Evolutionary conservation across 1,140 invertebrate genomes (phyloP).

Genomic region (Drosophila lowei): DNA sequence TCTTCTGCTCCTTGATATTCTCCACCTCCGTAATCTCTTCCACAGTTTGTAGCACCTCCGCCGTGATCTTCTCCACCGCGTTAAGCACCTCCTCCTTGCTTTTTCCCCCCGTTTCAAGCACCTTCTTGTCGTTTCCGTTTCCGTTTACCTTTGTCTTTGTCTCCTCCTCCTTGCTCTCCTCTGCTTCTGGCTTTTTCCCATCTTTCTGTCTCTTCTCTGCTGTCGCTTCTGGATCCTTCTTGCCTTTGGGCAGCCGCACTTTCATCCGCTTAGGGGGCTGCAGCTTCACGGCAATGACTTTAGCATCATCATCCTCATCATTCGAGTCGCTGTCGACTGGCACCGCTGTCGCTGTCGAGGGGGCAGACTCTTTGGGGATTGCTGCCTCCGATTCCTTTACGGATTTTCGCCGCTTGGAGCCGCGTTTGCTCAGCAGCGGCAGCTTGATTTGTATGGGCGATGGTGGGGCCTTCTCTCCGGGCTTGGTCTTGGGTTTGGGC

Average conservation of each 20-base stretch:
- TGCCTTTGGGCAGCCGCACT: constrained; percentile 24
- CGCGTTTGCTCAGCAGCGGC: constrained; percentile 63
- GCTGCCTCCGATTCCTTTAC: constrained; percentile 27
- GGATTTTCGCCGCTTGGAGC: constrained; percentile 62
- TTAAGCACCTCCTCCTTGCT: neutral
- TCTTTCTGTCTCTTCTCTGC: neutral
- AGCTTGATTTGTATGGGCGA: constrained; percentile 67
- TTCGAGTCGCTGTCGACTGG: no score
- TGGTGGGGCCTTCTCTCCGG: constrained; percentile 5
- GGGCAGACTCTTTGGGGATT: neutral
- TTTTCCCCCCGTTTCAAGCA: neutral
- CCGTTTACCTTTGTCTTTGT: neutral
- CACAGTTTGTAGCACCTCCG: neutral
- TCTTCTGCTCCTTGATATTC: neutral
- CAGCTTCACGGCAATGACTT: constrained; percentile 44
- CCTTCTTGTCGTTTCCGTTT: no score
- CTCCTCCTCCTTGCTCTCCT: neutral
- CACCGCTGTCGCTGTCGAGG: constrained; percentile 50
- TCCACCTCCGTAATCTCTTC: neutral
- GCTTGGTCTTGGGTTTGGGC: constrained; percentile 3
- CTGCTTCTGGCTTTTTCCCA: neutral
- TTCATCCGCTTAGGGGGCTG: constrained; percentile 60
- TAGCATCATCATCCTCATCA: constrained; percentile 52
- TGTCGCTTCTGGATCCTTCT: neutral
- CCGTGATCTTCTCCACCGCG: neutral